phyloP scores from a whole-genome alignment of 2,888 invertebrate species.

The Scaptomyza reducta region DNA sequence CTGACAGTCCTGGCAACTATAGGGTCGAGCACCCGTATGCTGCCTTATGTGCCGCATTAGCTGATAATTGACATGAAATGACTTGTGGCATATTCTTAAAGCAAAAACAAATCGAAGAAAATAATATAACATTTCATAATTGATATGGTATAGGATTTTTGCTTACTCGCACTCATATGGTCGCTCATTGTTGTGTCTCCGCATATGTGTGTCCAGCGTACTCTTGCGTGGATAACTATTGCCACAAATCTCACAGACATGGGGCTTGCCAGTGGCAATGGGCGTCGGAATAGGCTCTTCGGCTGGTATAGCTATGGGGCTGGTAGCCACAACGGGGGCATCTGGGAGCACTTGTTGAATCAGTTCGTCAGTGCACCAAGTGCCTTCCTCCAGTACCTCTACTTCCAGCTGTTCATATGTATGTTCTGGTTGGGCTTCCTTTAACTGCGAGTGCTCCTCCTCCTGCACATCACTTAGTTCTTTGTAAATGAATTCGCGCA shows the following conservation, averaged over 20 bases:
- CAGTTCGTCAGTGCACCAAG: conserved; percentile 62
- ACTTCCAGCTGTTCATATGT: conserved; percentile 61
- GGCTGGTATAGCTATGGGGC: conserved; percentile 5
- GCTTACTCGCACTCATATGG: conserved; percentile 83
- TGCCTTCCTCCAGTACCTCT: conserved; percentile 51
- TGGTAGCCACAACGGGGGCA: conserved; percentile 20
- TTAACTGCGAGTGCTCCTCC: conserved; percentile 10
- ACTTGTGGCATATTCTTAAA: conserved; percentile 81
- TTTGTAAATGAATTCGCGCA: conserved; percentile 74
- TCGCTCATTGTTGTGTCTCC: conserved; percentile 82
- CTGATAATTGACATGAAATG: conserved; percentile 83
- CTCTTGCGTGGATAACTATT: conserved; percentile 83
- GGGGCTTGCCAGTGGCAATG: conserved; percentile 40
- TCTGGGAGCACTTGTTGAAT: conserved; percentile 36
- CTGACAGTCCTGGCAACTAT: conserved; percentile 81
- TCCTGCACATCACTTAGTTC: conserved; percentile 23
- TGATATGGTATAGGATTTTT: too few species aligned
- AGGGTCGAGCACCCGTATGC: conserved; percentile 83
- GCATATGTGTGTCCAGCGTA: conserved; percentile 82
- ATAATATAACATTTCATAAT: too few species aligned
- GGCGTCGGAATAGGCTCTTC: neutral
- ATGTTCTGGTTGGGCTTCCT: neutral
- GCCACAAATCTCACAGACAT: conserved; percentile 83
- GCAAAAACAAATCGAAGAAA: neutral
- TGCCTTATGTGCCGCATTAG: conserved; percentile 83